Evolutionary conservation across 64 coral and sea anemone species (phyloP), one percentile per base, ranked within the genome.

Genomic region (Catalaphyllia jardinei): DNA sequence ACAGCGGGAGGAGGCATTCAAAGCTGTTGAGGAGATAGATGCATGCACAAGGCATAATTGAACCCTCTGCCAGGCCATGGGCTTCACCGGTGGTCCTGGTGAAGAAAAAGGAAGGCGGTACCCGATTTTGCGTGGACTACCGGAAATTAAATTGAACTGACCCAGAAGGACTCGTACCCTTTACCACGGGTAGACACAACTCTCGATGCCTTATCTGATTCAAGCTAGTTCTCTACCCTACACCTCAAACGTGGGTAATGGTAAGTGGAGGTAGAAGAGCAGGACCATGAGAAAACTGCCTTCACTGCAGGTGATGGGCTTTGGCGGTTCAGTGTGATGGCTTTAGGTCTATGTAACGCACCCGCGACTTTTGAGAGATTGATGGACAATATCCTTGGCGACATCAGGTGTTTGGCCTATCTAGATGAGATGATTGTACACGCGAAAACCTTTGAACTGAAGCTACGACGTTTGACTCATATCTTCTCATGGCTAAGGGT

Each of bases 61-160:
- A 94, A 52, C 85, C 73, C 10, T 95, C 62, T 6, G 67, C 42
- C 25, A 95, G 93, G 19, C 83, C 89, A 17, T 95, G 89, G 79
- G 55, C 78, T 5, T 90, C 74, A 18, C 86, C 79, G 3, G 73
- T 91, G 33, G 79, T 95, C 15, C 72, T 89, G 3, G 64, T 89
- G 29, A 95, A 95, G 30, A 92, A 95, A 57, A 95, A 95, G 54
- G 86, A 92, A 15, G 78, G 89, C 0, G 60, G 55, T n/a, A 87
- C 82, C 3, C 85, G 86, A 16, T 95, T 95, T 55, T 95, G 94
- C 28, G 78, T 95, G 0, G 86, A 95, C 27, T 92, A 92, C 24
- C 83, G 74, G 15, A 87, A 79, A 73, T 31, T 88, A 8, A 95
- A 91, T n/a, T 33, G 71, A 95, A 2, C 75, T 91, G 54, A 94